A percentile compares a stretch with the other conserved stretches of the same genome.
Conservation (phyloP, 2,113 vertebrate genomes). For the Sapajus apella region DNA sequence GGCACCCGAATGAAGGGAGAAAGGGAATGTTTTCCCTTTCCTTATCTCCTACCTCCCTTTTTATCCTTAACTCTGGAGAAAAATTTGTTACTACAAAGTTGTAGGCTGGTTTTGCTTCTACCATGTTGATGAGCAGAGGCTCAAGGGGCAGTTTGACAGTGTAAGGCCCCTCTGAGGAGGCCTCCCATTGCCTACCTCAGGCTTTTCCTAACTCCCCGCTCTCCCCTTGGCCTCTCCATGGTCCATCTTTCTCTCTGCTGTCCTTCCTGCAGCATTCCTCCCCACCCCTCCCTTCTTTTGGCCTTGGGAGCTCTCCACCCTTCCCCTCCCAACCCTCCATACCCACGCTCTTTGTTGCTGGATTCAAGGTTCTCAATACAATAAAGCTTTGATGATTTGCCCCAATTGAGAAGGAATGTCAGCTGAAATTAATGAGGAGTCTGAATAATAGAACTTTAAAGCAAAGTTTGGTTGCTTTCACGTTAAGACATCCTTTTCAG, state of each 20-base stretch:
- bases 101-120: not conserved
- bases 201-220: not conserved
- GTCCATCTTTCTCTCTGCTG: not conserved
- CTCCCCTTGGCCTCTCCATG: not conserved
- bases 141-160: not conserved
- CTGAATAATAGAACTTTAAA: slow-evolving; percentile 63
- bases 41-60: not conserved
- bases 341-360: slow-evolving; percentile 58
- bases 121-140: not conserved
- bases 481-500: slow-evolving; percentile 3
- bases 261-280: not conserved
- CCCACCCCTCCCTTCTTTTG: not conserved
- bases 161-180: not conserved
- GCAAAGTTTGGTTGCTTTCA: slow-evolving; percentile 43
- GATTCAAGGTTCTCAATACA: slow-evolving; percentile 70
- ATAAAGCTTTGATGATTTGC: slow-evolving; percentile 64
- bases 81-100: not conserved
- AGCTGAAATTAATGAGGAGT: slow-evolving; percentile 69
- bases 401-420: slow-evolving; percentile 67
- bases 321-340: not conserved
- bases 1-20: not conserved
- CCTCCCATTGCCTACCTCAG: accelerated
- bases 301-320: not conserved
- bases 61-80: not conserved
- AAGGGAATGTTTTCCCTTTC: not conserved